Base-by-base conservation (phyloP, 2,113 vertebrate species). In the Hiodon alosoides region DNA sequence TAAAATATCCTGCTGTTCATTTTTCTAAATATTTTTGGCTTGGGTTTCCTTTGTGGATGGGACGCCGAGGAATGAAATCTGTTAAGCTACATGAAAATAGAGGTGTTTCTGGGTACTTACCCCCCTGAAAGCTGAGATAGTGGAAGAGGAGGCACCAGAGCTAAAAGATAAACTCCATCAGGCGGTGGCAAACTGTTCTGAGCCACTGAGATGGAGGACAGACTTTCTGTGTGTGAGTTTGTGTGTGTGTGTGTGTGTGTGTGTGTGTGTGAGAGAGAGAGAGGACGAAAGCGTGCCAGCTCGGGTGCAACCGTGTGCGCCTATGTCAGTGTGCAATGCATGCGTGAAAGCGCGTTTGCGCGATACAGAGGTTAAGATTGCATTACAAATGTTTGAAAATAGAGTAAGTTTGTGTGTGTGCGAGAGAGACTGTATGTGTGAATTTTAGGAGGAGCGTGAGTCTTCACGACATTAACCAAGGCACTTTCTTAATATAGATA, bases 401-500 rank as follows among this genome's bases (percentile, higher is more conserved):
- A 47, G 53, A 59, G 62, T 50, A 11, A 16, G 62, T 55, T 53
- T 48, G 59, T 3, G 64, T 74, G 74, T 76, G 73, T 67, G 76
- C 73, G 58, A 16, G 16, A 52, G 17, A 54, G 47, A 47, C 16
- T 46, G 14, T 59, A 8, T 53, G 60, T 71, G 75, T 53, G 66
- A 74, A 80, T 73, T 67, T 74, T 68, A 60, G 48, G 67, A 61
- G 14, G 14, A 59, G 83, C 72, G 60, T 76, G 72, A 78, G 53
- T 77, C 79, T 81, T 77, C 76, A 79, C 85, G 78, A 84, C 4
- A 2, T 67, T 73, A 4, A 71, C 76, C 77, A 69, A 16, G 76
- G 78, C 76, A 60, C 65, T 78, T 71, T 84, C 85, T 86, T 85
- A 81, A 80, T 86, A 85, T 87, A 86, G 76, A 86, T 71, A 66